Conservation (phyloP, 2,888 invertebrate species). For the Spilarctia lutea region DNA sequence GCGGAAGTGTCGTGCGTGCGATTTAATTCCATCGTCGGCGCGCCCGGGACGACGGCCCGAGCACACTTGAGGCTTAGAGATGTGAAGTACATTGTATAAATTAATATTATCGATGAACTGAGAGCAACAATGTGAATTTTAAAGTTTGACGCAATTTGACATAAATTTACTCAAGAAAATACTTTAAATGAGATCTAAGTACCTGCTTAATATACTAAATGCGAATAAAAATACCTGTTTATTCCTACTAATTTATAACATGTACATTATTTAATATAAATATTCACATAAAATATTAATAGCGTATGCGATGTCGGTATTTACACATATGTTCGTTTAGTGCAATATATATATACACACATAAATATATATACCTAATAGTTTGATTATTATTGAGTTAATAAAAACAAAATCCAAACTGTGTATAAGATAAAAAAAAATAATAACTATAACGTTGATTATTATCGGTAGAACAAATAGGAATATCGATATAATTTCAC, state of each 20-base stretch:
- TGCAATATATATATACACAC: not conserved
- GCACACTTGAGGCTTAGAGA: slow-evolving; percentile 46
- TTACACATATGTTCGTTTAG: not conserved
- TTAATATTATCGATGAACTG: slow-evolving; percentile 34
- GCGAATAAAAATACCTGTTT: not conserved
- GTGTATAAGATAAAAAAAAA: not conserved
- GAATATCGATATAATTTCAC: slow-evolving; percentile 31
- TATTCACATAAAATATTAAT: no score
- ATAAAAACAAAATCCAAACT: not conserved
- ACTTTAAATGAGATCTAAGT: not conserved
- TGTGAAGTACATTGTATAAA: slow-evolving; percentile 21
- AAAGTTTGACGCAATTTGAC: not conserved
- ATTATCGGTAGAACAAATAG: not conserved
- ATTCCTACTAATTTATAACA: not conserved
- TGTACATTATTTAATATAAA: no score
- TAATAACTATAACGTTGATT: no score
- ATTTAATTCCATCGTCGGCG: slow-evolving; percentile 85
- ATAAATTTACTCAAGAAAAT: not conserved
- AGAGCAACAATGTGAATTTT: not conserved
- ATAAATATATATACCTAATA: not conserved
- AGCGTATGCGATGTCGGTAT: no score
- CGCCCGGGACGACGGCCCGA: slow-evolving; percentile 66
- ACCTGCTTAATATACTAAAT: not conserved
- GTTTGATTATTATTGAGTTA: no score
- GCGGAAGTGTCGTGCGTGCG: slow-evolving; percentile 84